These are phyloP conservation scores for Proctacanthus coquilletti DNA, from an alignment of 1,140 invertebrate genomes.

Conservation along the genomic window DNA sequence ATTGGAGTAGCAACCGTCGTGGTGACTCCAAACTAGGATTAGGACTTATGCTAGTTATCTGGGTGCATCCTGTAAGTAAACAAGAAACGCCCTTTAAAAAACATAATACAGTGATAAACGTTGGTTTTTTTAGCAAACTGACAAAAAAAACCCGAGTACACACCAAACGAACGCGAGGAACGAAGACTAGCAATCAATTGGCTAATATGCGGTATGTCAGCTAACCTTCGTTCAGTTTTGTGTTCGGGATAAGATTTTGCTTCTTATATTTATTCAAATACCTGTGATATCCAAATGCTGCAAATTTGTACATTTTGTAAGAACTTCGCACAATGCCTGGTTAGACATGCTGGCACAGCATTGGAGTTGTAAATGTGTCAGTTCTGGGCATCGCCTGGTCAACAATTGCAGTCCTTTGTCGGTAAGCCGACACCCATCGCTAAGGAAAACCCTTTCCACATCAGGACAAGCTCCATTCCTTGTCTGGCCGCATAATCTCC, in stretches of 20 bases:
- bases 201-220: too few species aligned
- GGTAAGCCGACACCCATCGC: constrained; percentile 56
- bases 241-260: too few species aligned
- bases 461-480: constrained; percentile 41
- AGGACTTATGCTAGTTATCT: constrained; percentile 52
- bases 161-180: too few species aligned
- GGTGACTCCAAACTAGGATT: constrained; percentile 44
- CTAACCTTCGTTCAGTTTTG: too few species aligned
- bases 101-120: constrained; percentile 6
- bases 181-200: too few species aligned
- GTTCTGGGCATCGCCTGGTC: constrained; percentile 52
- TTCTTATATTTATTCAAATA: too few species aligned
- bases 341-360: constrained; percentile 43
- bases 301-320: constrained; percentile 49
- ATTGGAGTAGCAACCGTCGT: constrained; percentile 46
- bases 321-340: constrained; percentile 24
- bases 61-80: constrained; percentile 40
- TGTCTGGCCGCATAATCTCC: constrained; percentile 39
- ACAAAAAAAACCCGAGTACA: too few species aligned
- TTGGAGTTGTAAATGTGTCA: constrained; percentile 54
- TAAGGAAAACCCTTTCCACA: constrained; percentile 48
- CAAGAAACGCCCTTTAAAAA: background rate
- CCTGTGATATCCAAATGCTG: constrained; percentile 61
- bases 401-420: constrained; percentile 54
- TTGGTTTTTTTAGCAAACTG: too few species aligned